A percentile compares a stretch with the other conserved stretches of the same genome.
Evolutionary conservation across 2,888 invertebrate species (phyloP).

Genomic region (Scrobipalpa atriplicella): DNA sequence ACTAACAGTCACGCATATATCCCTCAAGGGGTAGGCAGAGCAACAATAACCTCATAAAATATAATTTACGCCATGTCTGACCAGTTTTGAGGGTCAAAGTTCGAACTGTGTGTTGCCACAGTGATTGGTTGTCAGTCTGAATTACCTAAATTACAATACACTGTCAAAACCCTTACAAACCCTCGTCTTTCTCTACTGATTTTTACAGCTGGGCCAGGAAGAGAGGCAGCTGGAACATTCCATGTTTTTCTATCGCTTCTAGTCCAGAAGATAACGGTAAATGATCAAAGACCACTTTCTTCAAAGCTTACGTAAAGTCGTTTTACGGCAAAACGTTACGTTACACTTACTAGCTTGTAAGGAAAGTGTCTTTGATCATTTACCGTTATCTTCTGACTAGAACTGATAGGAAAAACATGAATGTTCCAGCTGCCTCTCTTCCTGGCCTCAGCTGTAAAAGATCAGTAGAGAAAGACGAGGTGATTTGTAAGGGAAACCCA

Average conservation of each 20-base stretch:
- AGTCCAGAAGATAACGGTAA: too few relatives aligned
- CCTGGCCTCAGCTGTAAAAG: constrained; percentile 12
- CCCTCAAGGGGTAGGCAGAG: not conserved
- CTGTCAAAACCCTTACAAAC: too few relatives aligned
- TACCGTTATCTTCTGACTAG: too few relatives aligned
- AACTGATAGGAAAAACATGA: too few relatives aligned
- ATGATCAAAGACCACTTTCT: not conserved
- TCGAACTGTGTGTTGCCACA: not conserved
- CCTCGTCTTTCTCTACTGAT: too few relatives aligned
- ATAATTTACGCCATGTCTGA: not conserved
- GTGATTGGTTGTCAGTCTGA: not conserved
- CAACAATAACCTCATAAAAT: not conserved
- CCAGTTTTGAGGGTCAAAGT: not conserved
- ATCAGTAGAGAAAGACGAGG: constrained; percentile 30
- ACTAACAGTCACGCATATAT: not conserved
- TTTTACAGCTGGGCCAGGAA: too few relatives aligned
- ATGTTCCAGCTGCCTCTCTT: too few relatives aligned
- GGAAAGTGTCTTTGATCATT: too few relatives aligned
- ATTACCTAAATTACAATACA: too few relatives aligned
- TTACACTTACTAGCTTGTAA: too few relatives aligned
- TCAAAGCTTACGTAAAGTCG: not conserved
- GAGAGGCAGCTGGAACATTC: too few relatives aligned
- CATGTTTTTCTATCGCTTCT: too few relatives aligned
- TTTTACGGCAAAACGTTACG: not conserved
- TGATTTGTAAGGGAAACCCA: constrained; percentile 47